Base-by-base conservation (phyloP, 2,113 vertebrate species). In the Corynorhinus townsendii region DNA sequence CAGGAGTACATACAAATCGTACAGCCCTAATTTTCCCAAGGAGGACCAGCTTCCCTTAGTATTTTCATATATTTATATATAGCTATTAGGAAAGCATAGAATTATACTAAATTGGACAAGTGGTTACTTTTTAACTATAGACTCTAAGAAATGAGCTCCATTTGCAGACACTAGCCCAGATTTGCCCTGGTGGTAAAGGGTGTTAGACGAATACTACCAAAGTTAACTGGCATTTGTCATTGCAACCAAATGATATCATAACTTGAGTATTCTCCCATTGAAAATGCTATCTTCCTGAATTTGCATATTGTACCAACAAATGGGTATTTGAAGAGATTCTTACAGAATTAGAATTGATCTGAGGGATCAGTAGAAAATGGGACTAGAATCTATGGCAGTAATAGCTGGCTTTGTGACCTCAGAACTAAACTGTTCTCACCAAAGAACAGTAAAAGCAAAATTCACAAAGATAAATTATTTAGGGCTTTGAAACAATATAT, bases 11-110 rank as follows among this genome's bases (percentile, higher is more conserved):
- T 33, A 59, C 40, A 69, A 73, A 82, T 75, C 9, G 0, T 85
- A 76, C 1, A 38, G 62, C 17, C 75, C 45, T 95, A 75, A 93
- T 90, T 85, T 95, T 81, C 85, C 94, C 77, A 94, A 71, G 73
- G 79, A 95, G 73, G 7, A 5, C 24, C 28, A 68, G 4, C 2
- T 9, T 95, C 28, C 15, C 2, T 54, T 80, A 82, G 33, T 52
- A 79, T 90, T 95, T 90, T 75, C 73, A 56, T 64, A 20, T 56
- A 62, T 77, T 91, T 90, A 92, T 64, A 90, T 40, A 24, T 10
- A 83, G 15, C 17, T 45, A 80, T 89, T 45, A 83, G 43, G 22
- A 72, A 93, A 94, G 68, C 22, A 56, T 19, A 93, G 7, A 26
- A 49, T 94, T 66, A 72, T 45, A 26, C 19, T 35, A 15, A 86